A percentile compares a stretch with the other conserved stretches of the same genome.
Conservation (phyloP, 30 jellyfish, hydroid and myxozoan genomes). For the Chironex yamaguchii region DNA sequence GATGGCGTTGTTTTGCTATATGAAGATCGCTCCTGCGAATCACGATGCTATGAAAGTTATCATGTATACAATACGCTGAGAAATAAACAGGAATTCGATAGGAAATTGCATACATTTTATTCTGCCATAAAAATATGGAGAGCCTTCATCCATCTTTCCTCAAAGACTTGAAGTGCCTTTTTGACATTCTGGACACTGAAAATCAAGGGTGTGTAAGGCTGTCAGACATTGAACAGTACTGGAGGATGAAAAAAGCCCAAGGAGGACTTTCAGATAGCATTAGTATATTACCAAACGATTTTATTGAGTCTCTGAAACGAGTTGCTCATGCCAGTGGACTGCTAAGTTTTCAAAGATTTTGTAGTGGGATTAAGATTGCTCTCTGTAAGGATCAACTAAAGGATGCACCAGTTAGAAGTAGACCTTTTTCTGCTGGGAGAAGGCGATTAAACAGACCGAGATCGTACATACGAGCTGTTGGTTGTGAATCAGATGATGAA, state of each 20-base stretch:
- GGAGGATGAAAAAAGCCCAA: neutral
- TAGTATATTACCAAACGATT: neutral
- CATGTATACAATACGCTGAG: too few relatives aligned
- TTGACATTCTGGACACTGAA: conserved; percentile 63
- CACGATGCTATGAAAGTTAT: too few relatives aligned
- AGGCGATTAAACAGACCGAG: neutral
- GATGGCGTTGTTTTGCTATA: too few relatives aligned
- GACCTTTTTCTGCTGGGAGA: too few relatives aligned
- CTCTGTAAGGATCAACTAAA: conserved; percentile 20
- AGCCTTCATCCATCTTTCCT: neutral
- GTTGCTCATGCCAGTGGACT: conserved; percentile 65
- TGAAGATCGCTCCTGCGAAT: too few relatives aligned
- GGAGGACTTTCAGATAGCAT: neutral
- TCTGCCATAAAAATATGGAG: too few relatives aligned
- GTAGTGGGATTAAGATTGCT: conserved; percentile 59
- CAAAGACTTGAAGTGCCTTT: conserved; percentile 35
- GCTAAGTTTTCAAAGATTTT: conserved; percentile 52
- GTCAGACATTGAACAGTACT: conserved; percentile 45
- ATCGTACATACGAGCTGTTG: neutral
- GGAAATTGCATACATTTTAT: too few relatives aligned
- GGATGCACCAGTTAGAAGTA: neutral
- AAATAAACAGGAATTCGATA: too few relatives aligned
- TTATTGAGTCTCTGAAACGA: conserved; percentile 18
- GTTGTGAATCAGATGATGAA: neutral
- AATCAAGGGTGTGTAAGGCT: conserved; percentile 54